Conservation (phyloP, 2,113 vertebrate species). For the Cricetomys ansorgei region DNA sequence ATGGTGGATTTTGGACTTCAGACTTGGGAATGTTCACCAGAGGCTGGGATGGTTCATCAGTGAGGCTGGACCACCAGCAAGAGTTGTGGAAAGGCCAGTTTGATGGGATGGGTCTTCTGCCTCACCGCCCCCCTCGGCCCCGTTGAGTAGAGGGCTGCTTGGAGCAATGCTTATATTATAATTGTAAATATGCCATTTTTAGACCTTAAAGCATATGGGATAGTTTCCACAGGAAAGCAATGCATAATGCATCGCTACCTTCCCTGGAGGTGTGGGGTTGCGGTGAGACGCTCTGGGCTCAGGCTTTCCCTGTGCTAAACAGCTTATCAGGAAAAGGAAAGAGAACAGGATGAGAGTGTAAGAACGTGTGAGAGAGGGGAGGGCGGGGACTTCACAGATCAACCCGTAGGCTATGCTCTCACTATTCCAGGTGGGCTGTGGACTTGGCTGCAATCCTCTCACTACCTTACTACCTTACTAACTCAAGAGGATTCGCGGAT, state of each 20-base stretch:
- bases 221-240: not conserved
- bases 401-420: no score
- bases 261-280: not conserved
- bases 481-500: not conserved
- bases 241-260: not conserved
- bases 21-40: not conserved
- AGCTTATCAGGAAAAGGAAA: not conserved
- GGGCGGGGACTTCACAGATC: not conserved
- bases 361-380: not conserved
- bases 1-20: not conserved
- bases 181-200: not conserved
- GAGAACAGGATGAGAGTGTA: not conserved
- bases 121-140: no score
- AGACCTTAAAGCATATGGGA: not conserved
- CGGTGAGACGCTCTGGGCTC: not conserved
- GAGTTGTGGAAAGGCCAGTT: not conserved
- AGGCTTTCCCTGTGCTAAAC: not conserved
- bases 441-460: not conserved
- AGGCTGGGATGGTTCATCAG: not conserved
- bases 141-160: not conserved
- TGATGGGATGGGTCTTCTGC: not conserved
- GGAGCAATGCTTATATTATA: not conserved
- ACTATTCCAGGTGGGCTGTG: not conserved
- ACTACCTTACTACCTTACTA: no score
- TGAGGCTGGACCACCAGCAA: no score